A percentile compares a stretch with the other conserved stretches of the same genome.
Evolutionary conservation across 2,113 vertebrate species (phyloP).

Genomic region (Brienomyrus longianalis): DNA sequence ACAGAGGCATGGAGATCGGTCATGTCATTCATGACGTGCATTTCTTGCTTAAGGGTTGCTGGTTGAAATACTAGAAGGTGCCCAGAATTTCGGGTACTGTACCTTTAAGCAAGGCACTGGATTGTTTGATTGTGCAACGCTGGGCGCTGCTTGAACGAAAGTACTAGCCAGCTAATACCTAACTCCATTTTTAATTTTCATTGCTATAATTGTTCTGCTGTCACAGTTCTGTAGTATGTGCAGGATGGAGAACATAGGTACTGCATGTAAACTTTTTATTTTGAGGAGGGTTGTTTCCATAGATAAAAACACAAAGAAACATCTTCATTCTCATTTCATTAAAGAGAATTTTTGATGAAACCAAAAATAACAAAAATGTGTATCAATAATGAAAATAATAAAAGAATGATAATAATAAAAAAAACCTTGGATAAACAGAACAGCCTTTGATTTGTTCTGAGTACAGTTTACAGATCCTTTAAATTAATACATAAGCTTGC

Average conservation of each 20-base stretch:
- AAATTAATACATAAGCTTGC: neutral
- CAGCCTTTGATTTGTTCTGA: neutral
- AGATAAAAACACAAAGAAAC: neutral
- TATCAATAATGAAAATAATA: neutral
- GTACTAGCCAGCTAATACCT: neutral
- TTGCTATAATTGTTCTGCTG: neutral
- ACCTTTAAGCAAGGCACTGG: neutral
- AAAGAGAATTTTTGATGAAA: neutral
- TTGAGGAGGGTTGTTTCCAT: neutral
- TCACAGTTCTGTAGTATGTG: neutral
- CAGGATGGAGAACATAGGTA: neutral
- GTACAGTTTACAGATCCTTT: neutral
- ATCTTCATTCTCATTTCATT: neutral
- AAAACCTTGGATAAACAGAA: neutral
- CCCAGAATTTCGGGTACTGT: neutral
- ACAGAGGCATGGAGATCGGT: neutral
- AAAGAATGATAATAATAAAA: neutral
- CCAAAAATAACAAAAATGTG: neutral
- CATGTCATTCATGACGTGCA: neutral
- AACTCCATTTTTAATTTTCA: neutral
- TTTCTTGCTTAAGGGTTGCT: neutral
- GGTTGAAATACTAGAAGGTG: neutral
- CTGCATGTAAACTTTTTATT: neutral
- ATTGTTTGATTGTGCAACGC: neutral
- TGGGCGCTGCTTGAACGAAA: neutral